Evolutionary conservation across 1,140 invertebrate species (phyloP).

Genomic region (Rhynchophorus ferrugineus): DNA sequence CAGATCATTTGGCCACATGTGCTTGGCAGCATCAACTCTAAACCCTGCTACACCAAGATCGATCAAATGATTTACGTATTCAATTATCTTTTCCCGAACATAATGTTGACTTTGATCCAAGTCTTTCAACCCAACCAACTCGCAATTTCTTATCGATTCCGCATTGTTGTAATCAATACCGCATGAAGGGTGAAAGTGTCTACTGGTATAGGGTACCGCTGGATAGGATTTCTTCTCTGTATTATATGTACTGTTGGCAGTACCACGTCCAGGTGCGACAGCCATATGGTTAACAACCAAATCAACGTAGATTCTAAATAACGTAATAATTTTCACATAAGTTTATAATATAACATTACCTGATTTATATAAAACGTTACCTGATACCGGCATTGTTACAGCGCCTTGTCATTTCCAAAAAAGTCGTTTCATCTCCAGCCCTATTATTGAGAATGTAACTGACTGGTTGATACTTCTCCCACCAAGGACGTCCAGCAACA

Average conservation of each 20-base stretch:
- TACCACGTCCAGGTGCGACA: constrained; percentile 53
- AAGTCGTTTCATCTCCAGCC: constrained; percentile 64
- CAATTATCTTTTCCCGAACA: constrained; percentile 59
- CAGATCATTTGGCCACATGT: constrained; percentile 76
- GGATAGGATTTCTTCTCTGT: constrained; percentile 47
- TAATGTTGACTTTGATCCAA: constrained; percentile 45
- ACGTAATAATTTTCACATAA: constrained; percentile 3
- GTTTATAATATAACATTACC: background rate
- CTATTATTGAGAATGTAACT: constrained; percentile 72
- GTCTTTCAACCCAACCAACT: constrained; percentile 41
- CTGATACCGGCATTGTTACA: constrained; percentile 34
- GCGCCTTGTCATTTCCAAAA: constrained; percentile 57
- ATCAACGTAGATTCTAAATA: constrained; percentile 75
- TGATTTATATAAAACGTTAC: too few species aligned
- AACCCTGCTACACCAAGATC: constrained; percentile 76
- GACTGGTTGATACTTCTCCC: constrained; percentile 83
- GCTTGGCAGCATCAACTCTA: constrained; percentile 62
- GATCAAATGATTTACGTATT: constrained; percentile 64
- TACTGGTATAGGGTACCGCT: constrained; percentile 47
- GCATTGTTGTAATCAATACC: constrained; percentile 38
- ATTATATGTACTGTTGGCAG: constrained; percentile 50
- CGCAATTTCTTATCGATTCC: constrained; percentile 61
- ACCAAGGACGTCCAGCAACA: constrained; percentile 59
- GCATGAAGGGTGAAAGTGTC: constrained; percentile 54
- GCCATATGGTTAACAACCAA: constrained; percentile 86